These are phyloP conservation scores for Ypsolopha sequella DNA, from an alignment of 2,888 invertebrate species.

Conservation along the genomic window DNA sequence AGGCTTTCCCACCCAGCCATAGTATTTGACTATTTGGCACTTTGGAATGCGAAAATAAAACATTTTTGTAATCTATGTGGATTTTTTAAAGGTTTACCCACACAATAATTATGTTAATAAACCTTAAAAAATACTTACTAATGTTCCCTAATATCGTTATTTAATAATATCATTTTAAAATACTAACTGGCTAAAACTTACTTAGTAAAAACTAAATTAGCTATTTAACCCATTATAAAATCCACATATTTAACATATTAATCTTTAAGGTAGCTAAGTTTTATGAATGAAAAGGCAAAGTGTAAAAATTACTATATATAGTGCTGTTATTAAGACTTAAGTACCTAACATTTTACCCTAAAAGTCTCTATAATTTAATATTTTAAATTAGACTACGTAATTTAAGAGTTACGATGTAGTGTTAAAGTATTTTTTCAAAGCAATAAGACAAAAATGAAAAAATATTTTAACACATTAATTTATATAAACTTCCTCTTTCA, in stretches of 20 bases:
- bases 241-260: background rate
- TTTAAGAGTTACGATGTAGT: slow-evolving; percentile 11
- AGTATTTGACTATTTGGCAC: slow-evolving; percentile 2
- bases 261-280: slow-evolving; percentile 8
- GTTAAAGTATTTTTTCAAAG: slow-evolving; percentile 11
- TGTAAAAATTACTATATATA: slow-evolving; percentile 8
- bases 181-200: background rate
- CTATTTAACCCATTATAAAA: background rate
- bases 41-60: slow-evolving; percentile 8
- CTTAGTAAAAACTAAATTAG: too few species aligned
- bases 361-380: slow-evolving; percentile 13
- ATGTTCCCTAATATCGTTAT: too few species aligned
- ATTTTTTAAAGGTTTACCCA: background rate
- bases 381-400: slow-evolving; percentile 7
- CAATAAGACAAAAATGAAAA: background rate
- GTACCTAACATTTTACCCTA: slow-evolving; percentile 8
- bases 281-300: slow-evolving; percentile 3
- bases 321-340: slow-evolving; percentile 9
- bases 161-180: too few species aligned
- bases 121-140: too few species aligned
- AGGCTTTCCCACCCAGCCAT: slow-evolving; percentile 11
- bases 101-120: too few species aligned
- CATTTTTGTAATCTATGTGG: background rate
- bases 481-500: slow-evolving; percentile 31
- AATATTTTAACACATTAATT: slow-evolving; percentile 34